These are phyloP conservation scores for Plebejus argus DNA, from an alignment of 2,888 invertebrate species.

Conservation along the genomic window DNA sequence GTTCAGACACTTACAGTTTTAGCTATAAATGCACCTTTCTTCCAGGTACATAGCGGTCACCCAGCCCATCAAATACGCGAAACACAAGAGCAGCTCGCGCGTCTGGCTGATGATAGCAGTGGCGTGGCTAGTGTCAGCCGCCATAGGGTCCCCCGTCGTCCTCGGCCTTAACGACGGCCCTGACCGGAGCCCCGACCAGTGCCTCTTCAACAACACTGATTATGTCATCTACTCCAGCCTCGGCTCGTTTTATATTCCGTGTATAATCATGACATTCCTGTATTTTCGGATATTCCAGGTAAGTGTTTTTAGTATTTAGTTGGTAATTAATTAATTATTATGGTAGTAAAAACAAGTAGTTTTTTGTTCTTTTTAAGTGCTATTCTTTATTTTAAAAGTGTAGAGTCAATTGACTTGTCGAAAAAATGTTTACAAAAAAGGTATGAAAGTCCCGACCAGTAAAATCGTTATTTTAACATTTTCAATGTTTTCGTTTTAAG, in stretches of 20 bases:
- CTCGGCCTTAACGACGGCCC: conserved; percentile 97
- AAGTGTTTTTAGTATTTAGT: conserved; percentile 48
- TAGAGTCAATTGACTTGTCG: too few species aligned
- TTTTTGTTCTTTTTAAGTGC: too few species aligned
- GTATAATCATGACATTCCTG: conserved; percentile 98
- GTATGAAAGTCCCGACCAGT: too few species aligned
- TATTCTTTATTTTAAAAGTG: too few species aligned
- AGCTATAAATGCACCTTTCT: neutral
- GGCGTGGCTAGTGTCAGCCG: conserved; percentile 95
- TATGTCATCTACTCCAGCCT: conserved; percentile 99
- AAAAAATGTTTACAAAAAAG: too few species aligned
- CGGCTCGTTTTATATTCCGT: conserved; percentile 99
- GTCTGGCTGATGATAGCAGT: conserved; percentile 96
- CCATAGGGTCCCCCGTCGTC: conserved; percentile 97
- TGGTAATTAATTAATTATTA: too few species aligned
- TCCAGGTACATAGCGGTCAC: conserved; percentile 99
- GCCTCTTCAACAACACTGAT: conserved; percentile 98
- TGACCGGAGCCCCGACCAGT: conserved; percentile 89
- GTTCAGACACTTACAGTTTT: too few species aligned
- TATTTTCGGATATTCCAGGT: conserved; percentile 99
- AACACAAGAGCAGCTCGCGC: conserved; percentile 97
- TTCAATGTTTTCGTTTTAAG: too few species aligned
- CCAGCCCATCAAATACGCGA: conserved; percentile 99
- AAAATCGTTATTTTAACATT: too few species aligned
- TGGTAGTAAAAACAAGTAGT: too few species aligned